Evolutionary conservation across 2,113 vertebrate species (phyloP), one percentile per base, ranked within the genome.

Genomic region (Numida meleagris): DNA sequence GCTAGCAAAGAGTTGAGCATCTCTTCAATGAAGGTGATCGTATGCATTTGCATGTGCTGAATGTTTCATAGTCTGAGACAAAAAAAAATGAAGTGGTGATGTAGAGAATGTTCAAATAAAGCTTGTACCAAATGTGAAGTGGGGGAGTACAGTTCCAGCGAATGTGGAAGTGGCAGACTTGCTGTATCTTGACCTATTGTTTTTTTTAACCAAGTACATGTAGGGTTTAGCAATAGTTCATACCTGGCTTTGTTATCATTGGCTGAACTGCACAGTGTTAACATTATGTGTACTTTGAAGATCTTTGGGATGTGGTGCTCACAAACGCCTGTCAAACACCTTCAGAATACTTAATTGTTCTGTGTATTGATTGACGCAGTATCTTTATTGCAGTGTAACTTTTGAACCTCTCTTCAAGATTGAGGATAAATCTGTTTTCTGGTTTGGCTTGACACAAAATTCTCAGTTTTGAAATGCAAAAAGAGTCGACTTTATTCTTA

Each of bases 341-440:
- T 83, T 92, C 91, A 95, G n/a, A 82, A 72, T 34, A 21, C 20
- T 62, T 73, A 72, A 65, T 40, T 63, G 21, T 43, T 90, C 2
- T 70, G 10, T 92, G 12, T 58, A 48, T 73, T 78, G 80, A 80
- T 48, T 38, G 89, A 48, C 34, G 5, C 7, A 18, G 29, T 58
- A 5, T 48, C 62, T 87, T 90, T 82, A 74, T 82, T 50, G 50
- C 79, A 82, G 34, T 36, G 6, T 82, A 82, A 33, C 33, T 68
- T 25, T 18, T 82, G 36, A 76, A 76, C 61, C 74, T 36, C 46
- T 42, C 45, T 9, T 62, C 24, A 25, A 11, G 53, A 75, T 62
- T 33, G 73, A 91, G 71, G 82, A 83, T 63, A 12, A 45, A 63
- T 53, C 80, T 95, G 31, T 88, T 95, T 86, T 83, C 79, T 93